Evolutionary conservation across 2,797 vertebrate genomes (phyloP).

Genomic region (Brachyalestes nurse): DNA sequence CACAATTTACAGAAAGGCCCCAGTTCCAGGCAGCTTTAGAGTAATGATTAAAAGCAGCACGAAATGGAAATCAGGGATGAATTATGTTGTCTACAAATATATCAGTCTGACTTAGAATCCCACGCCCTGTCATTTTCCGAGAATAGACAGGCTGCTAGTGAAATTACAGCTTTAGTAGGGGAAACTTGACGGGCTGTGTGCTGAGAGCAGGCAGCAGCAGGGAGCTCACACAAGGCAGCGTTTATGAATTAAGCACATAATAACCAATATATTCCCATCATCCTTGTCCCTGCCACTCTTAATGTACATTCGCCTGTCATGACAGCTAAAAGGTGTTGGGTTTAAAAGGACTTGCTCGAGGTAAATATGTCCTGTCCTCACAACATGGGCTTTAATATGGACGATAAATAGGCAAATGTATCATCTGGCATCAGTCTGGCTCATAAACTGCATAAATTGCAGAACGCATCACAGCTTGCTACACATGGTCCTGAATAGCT

Average conservation of each 20-base stretch:
- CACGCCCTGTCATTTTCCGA: slow-evolving; percentile 83
- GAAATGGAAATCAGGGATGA: slow-evolving; percentile 29
- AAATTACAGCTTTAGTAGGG: slow-evolving; percentile 81
- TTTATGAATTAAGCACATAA: slow-evolving; percentile 68
- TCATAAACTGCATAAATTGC: too few species aligned
- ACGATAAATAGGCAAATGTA: not conserved
- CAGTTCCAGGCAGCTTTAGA: slow-evolving; percentile 10
- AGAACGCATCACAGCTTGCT: too few species aligned
- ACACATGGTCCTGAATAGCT: too few species aligned
- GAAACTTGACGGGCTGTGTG: slow-evolving; percentile 76
- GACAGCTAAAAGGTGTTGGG: slow-evolving; percentile 7
- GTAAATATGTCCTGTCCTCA: not conserved
- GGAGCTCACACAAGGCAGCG: slow-evolving; percentile 72
- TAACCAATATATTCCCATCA: slow-evolving; percentile 59
- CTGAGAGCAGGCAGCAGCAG: slow-evolving; percentile 60
- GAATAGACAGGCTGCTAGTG: slow-evolving; percentile 75
- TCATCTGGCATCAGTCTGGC: not conserved
- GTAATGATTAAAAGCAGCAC: slow-evolving; percentile 35
- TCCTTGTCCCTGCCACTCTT: slow-evolving; percentile 47
- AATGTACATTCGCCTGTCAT: not conserved
- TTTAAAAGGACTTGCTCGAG: not conserved
- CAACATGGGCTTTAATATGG: not conserved
- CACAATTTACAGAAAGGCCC: slow-evolving; percentile 5
- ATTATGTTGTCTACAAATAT: slow-evolving; percentile 75
- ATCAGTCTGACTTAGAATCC: slow-evolving; percentile 63